Conservation (phyloP, 2,797 vertebrate species). For the Myripristis murdjan region DNA sequence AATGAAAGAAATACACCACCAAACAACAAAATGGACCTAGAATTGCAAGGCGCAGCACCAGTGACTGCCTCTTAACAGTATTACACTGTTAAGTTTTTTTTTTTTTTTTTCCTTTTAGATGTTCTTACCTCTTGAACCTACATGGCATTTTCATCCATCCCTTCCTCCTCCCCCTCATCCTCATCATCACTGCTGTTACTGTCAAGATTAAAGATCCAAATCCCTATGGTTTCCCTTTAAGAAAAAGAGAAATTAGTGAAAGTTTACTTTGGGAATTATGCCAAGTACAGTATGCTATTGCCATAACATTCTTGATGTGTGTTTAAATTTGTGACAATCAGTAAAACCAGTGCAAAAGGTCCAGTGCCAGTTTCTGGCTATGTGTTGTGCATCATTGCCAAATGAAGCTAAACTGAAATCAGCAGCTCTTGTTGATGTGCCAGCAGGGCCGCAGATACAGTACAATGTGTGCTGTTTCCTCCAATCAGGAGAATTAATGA, state of each 20-base stretch:
- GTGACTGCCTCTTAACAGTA: no score
- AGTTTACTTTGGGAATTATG: not conserved
- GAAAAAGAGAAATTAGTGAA: no score
- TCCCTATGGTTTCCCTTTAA: no score
- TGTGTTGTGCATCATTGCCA: slow-evolving; percentile 8
- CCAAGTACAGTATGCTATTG: not conserved
- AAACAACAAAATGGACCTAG: no score
- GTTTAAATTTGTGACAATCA: not conserved
- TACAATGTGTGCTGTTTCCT: not conserved
- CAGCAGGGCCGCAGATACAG: slow-evolving; percentile 7
- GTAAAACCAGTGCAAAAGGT: not conserved
- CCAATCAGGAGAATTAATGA: slow-evolving; percentile 42
- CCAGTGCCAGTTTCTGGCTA: not conserved
- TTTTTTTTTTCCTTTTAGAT: no score
- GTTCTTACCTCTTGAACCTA: no score
- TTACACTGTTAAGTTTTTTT: no score
- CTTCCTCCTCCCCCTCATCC: no score
- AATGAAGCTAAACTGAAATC: slow-evolving; percentile 15
- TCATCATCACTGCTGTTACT: not conserved
- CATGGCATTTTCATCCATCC: no score
- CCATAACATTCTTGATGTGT: not conserved
- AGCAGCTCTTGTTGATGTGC: slow-evolving; percentile 22
- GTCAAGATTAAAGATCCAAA: no score
- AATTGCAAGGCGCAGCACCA: no score
- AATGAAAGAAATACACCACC: no score